phyloP scores from a whole-genome alignment of 1,140 invertebrate species.

The Aphis craccivora region DNA sequence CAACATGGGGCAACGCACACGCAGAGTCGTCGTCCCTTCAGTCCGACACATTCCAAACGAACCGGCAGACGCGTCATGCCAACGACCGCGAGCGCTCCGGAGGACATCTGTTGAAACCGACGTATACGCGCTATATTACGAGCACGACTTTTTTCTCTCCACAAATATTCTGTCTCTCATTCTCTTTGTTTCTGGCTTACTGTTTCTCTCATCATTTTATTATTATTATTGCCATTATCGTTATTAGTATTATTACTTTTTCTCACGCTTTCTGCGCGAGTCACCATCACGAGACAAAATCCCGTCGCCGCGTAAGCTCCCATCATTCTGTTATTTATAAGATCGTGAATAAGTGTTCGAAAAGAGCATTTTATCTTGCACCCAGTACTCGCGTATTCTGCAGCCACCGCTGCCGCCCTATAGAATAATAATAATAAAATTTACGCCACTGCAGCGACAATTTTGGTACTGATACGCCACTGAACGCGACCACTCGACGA shows the following conservation, averaged over 20 bases:
- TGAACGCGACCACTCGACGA: not conserved
- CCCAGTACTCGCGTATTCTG: not conserved
- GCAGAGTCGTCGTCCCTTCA: constrained; percentile 44
- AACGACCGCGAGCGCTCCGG: constrained; percentile 33
- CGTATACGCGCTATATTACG: not conserved
- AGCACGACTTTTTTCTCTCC: not conserved
- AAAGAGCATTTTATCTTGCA: not conserved
- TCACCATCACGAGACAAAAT: not conserved
- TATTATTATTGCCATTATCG: not conserved
- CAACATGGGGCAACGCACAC: constrained; percentile 28
- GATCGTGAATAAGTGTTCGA: not conserved
- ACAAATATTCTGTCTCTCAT: not conserved
- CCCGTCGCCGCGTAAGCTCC: not conserved
- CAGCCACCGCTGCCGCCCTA: not conserved
- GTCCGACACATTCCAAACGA: constrained; percentile 50
- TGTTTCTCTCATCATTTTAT: not conserved
- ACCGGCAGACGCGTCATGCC: constrained; percentile 33
- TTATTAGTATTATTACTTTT: not conserved
- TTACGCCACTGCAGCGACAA: not conserved
- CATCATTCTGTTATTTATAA: not conserved
- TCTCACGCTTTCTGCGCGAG: not conserved
- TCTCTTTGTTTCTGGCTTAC: not conserved
- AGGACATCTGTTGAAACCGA: constrained; percentile 52
- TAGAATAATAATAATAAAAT: not conserved
- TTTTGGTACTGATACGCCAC: not conserved